phyloP scores from a whole-genome alignment of 2,888 invertebrate species.

The Iselma pallidipennis region DNA sequence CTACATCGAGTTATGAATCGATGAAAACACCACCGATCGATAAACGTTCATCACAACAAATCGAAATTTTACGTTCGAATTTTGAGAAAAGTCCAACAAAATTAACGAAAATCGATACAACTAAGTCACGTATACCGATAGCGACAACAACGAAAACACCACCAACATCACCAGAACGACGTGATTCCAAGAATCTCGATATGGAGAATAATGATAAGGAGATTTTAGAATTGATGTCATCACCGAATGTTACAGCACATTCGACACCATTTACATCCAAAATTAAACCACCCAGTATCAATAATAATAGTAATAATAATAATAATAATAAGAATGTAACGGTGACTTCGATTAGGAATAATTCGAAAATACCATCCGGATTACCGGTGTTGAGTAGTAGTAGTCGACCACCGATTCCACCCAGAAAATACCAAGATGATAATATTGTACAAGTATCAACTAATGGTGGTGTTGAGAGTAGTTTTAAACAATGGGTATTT shows the following conservation, averaged over 20 bases:
- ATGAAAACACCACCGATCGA: constrained; percentile 60
- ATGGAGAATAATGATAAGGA: constrained; percentile 51
- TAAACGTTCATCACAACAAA: constrained; percentile 61
- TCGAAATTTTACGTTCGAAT: constrained; percentile 57
- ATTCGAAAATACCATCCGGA: constrained; percentile 59
- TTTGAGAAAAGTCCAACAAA: constrained; percentile 51
- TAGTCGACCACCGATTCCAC: constrained; percentile 59
- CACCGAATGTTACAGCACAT: constrained; percentile 38
- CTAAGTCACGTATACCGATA: constrained; percentile 54
- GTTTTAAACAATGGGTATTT: constrained; percentile 56
- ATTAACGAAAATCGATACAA: constrained; percentile 44
- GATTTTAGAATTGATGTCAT: constrained; percentile 52
- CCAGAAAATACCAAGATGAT: constrained; percentile 54
- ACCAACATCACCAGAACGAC: constrained; percentile 52
- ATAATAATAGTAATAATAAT: background rate
- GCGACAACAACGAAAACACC: constrained; percentile 52
- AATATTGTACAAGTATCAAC: constrained; percentile 43
- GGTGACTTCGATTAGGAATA: constrained; percentile 67
- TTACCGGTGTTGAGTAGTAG: constrained; percentile 46
- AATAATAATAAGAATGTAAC: constrained; percentile 58
- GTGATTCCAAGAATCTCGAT: constrained; percentile 49
- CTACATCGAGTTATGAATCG: constrained; percentile 67
- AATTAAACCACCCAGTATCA: constrained; percentile 43
- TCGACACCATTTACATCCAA: constrained; percentile 47
- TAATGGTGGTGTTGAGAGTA: constrained; percentile 46